phyloP scores from a whole-genome alignment of 2,888 invertebrate genomes.

The Synergus laeviventris region DNA sequence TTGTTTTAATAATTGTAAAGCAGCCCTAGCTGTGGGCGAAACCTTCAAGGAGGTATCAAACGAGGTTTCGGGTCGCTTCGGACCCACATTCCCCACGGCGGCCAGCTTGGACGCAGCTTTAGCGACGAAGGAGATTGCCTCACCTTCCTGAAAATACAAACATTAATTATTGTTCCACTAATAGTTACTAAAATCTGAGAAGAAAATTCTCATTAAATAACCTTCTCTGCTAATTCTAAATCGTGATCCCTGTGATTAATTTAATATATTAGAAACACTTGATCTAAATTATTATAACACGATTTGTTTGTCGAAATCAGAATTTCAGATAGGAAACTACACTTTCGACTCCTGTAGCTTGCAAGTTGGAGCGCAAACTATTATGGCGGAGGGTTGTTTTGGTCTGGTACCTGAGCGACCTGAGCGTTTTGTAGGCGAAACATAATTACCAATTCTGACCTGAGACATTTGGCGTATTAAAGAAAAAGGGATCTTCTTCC shows the following conservation, averaged over 20 bases:
- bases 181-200: background rate
- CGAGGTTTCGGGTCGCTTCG: conserved; percentile 80
- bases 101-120: conserved; percentile 84
- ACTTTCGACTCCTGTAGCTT: no score
- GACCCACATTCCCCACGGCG: conserved; percentile 86
- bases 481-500: background rate
- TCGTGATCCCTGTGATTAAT: no score
- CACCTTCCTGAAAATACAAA: conserved; percentile 68
- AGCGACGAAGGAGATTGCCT: conserved; percentile 76
- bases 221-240: background rate
- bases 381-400: background rate
- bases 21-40: conserved; percentile 71
- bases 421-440: background rate
- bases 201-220: background rate
- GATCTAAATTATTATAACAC: no score
- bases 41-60: conserved; percentile 70
- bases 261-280: no score
- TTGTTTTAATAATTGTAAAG: conserved; percentile 72
- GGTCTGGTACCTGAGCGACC: background rate
- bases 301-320: no score
- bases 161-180: background rate
- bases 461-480: background rate
- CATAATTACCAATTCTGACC: background rate
- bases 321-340: no score
- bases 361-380: no score